A percentile compares a stretch with the other conserved stretches of the same genome.
These are phyloP conservation scores for Patella depressa DNA, from an alignment of 2,888 invertebrate genomes.

Conservation along the genomic window DNA sequence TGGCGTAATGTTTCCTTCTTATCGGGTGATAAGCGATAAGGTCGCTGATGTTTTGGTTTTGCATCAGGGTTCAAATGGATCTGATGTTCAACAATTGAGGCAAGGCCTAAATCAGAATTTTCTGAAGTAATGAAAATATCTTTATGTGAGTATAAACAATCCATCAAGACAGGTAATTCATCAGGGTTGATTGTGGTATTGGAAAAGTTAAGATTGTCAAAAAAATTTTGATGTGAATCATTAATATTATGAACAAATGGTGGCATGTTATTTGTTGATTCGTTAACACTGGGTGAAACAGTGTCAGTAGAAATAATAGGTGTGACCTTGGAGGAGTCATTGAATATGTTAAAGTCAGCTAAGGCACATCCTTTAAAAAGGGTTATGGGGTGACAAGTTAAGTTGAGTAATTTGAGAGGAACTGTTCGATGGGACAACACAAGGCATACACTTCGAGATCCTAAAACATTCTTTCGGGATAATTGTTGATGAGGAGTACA, in stretches of 20 bases:
- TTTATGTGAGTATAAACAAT: background rate
- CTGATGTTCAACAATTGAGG: conserved; percentile 4
- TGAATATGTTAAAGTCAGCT: background rate
- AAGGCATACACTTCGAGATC: background rate
- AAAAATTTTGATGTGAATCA: background rate
- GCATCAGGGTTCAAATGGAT: background rate
- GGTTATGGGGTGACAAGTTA: background rate
- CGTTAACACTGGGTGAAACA: background rate
- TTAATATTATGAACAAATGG: background rate
- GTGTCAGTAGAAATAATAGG: background rate
- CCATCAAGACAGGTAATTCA: background rate
- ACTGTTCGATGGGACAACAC: background rate
- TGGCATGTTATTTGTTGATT: background rate
- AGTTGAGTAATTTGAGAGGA: background rate
- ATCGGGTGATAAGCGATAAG: conserved; percentile 30
- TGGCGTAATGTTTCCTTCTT: conserved; percentile 29
- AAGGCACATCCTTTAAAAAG: background rate
- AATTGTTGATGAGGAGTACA: background rate
- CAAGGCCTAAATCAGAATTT: background rate
- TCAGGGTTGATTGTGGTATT: background rate
- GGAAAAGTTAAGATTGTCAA: background rate
- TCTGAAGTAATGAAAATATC: background rate
- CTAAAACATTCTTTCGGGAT: background rate
- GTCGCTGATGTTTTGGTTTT: conserved; percentile 6
- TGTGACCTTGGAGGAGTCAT: background rate